Base-by-base conservation (phyloP, 1,140 invertebrate genomes). In the Neodiprion pinetum region DNA sequence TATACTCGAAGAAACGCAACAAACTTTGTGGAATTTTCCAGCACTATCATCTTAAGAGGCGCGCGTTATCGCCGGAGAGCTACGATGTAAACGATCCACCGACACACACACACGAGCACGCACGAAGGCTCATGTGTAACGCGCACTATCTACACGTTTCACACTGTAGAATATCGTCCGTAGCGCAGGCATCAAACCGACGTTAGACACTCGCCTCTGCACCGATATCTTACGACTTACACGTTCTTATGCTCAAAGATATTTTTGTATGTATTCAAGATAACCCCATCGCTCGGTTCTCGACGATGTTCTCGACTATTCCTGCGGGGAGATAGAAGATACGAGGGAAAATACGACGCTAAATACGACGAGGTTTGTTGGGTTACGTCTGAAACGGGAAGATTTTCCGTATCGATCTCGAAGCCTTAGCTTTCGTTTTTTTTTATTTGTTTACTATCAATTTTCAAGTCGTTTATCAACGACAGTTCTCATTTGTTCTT, bases 1-100 rank as follows among this genome's bases (percentile, higher is more conserved):
- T 40, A 40, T 40, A 40, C 2, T 40, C 28, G 28, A 40, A 40
- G 28, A 40, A 17, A 17, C 11, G 53, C 53, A 61, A 14, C 11
- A 61, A 61, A 61, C 5, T 61, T 61, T 14, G 53, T 61, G 53
- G 53, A 61, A 61, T 61, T 61, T 61, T 61, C 53, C 53, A 61
- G 53, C 11, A 14, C 53, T 61, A 61, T 61, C 53, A 61, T 61
- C 53, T 61, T 61, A 17, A 61, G 9, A 12, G 53, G 5, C 28
- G 28, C 28, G 28, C 28, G 53, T 61, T 61, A 61, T 61, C 53
- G 53, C 53, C n/a, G 11, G 9, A 5, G 1, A 61, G 53, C 53
- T 17, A 17, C 53, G 53, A 61, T 61, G 53, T 9, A 61, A 61
- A 61, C 53, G 53, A 61, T 14, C 4, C 53, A 61, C 53, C 11